Conservation (phyloP, 2,113 vertebrate genomes). For the Nematolebias whitei region DNA sequence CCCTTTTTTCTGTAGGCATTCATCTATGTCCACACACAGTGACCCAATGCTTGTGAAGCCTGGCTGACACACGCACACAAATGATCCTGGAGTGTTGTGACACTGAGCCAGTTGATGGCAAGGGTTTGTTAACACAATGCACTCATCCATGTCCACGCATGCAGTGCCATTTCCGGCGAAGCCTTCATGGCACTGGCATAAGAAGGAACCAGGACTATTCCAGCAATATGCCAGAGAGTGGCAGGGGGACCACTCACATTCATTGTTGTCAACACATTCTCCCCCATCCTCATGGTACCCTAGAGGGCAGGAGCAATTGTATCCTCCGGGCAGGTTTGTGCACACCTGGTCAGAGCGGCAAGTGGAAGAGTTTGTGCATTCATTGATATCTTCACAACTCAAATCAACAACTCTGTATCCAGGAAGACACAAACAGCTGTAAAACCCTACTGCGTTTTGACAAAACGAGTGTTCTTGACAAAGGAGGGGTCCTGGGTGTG, state of each 20-base stretch:
- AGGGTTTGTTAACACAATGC: slow-evolving; percentile 43
- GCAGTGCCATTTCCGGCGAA: slow-evolving; percentile 74
- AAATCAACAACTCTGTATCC: slow-evolving; percentile 51
- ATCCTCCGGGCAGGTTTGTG: slow-evolving; percentile 72
- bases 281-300: slow-evolving; percentile 71
- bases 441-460: slow-evolving; percentile 78
- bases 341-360: slow-evolving; percentile 81
- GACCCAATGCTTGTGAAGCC: slow-evolving; percentile 74
- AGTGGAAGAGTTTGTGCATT: slow-evolving; percentile 66
- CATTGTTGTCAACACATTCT: slow-evolving; percentile 76
- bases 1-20: slow-evolving; percentile 73
- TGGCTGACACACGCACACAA: slow-evolving; percentile 69
- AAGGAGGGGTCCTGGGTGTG: slow-evolving; percentile 1
- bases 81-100: slow-evolving; percentile 81
- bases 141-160: slow-evolving; percentile 83
- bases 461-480: slow-evolving; percentile 77
- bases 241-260: slow-evolving; percentile 75
- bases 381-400: slow-evolving; percentile 76
- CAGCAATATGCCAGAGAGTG: slow-evolving; percentile 74
- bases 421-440: slow-evolving; percentile 70
- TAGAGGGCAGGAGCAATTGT: slow-evolving; percentile 72
- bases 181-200: slow-evolving; percentile 77
- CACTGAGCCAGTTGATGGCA: slow-evolving; percentile 77
- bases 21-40: slow-evolving; percentile 79
- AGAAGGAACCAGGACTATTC: slow-evolving; percentile 79